Evolutionary conservation across 1,140 invertebrate species (phyloP).

Genomic region (Drosophila lowei): DNA sequence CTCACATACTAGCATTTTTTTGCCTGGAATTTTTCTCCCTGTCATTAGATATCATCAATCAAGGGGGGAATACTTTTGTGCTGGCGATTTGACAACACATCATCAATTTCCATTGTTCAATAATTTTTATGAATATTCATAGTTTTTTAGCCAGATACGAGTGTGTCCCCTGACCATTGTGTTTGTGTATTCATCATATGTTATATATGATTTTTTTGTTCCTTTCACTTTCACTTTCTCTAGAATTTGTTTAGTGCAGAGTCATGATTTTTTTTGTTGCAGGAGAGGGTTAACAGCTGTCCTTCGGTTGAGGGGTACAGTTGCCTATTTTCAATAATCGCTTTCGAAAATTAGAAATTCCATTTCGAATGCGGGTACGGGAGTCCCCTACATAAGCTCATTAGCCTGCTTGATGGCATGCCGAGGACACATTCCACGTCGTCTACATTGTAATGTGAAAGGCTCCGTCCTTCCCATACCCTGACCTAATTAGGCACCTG

Average conservation of each 20-base stretch:
- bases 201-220: conserved; percentile 56
- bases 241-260: conserved; percentile 49
- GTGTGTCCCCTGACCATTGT: conserved; percentile 38
- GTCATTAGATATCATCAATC: conserved; percentile 69
- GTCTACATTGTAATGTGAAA: neutral
- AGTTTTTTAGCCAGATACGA: conserved; percentile 59
- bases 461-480: conserved; percentile 9
- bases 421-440: neutral
- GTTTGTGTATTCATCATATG: conserved; percentile 63
- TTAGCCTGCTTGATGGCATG: conserved; percentile 24
- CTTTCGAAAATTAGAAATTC: too few relatives aligned
- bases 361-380: neutral
- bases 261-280: conserved; percentile 60
- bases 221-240: conserved; percentile 25
- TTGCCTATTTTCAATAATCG: too few relatives aligned
- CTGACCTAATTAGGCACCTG: conserved; percentile 64
- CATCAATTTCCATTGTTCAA: conserved; percentile 81
- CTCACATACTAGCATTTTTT: conserved; percentile 8
- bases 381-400: conserved; percentile 21
- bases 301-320: conserved; percentile 7
- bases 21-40: conserved; percentile 38
- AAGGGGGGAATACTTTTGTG: conserved; percentile 37
- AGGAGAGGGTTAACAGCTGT: conserved; percentile 40
- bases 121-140: conserved; percentile 80
- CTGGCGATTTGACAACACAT: conserved; percentile 73